A percentile compares a stretch with the other conserved stretches of the same genome.
Conservation (phyloP, 2,888 invertebrate species). For the Aphodius sticticus region DNA sequence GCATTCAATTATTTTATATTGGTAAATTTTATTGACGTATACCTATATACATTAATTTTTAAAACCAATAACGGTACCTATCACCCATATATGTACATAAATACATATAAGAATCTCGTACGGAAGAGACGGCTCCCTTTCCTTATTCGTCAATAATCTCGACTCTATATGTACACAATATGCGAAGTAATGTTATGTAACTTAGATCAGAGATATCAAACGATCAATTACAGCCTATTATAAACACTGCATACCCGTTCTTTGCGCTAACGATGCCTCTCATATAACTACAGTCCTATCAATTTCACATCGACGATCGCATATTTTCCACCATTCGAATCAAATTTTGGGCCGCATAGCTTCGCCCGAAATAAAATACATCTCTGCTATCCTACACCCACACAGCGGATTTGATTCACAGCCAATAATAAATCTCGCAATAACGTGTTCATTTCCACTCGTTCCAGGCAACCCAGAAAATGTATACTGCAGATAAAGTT, state of each 20-base stretch:
- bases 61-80: no score
- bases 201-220: not conserved
- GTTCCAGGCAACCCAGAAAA: not conserved
- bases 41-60: no score
- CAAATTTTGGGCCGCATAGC: not conserved
- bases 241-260: not conserved
- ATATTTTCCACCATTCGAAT: not conserved
- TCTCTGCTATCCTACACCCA: not conserved
- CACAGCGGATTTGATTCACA: not conserved
- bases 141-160: not conserved
- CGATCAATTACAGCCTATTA: not conserved
- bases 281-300: not conserved
- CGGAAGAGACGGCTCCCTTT: not conserved
- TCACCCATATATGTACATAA: no score
- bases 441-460: not conserved
- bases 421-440: not conserved
- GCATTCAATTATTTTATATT: no score
- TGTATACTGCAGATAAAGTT: not conserved
- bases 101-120: not conserved
- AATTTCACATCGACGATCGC: not conserved
- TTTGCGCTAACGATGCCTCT: no score
- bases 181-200: not conserved
- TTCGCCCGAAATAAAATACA: not conserved
- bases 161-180: not conserved
- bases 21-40: no score